These are phyloP conservation scores for Andrena chrysosceles DNA, from an alignment of 2,888 invertebrate genomes.

Conservation along the genomic window DNA sequence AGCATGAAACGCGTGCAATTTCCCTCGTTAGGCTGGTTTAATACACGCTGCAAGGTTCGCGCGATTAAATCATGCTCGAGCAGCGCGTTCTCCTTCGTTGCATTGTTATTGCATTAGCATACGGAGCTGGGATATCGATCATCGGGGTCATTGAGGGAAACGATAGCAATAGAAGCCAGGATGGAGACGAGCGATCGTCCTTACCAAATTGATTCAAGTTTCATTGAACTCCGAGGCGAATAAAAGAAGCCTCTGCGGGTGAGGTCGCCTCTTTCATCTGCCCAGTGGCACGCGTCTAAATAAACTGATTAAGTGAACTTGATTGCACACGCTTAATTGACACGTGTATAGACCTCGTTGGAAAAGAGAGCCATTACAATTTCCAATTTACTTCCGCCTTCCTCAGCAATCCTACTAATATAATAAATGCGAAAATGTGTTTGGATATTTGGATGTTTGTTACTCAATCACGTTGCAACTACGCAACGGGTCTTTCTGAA, in stretches of 20 bases:
- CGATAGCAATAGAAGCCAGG: not conserved
- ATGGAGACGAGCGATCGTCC: not conserved
- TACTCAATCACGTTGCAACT: too few relatives aligned
- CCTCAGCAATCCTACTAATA: not conserved
- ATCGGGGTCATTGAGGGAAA: not conserved
- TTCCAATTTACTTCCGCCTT: too few relatives aligned
- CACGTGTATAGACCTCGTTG: not conserved
- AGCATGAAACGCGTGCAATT: conserved; percentile 36
- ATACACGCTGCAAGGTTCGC: not conserved
- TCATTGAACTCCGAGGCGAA: conserved; percentile 32
- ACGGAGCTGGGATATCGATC: not conserved
- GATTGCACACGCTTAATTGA: conserved; percentile 28
- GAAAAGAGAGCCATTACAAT: not conserved
- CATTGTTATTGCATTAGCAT: not conserved
- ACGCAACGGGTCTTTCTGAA: too few relatives aligned
- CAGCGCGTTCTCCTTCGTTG: conserved; percentile 3
- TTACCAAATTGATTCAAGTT: conserved; percentile 35
- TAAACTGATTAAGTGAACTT: conserved; percentile 21
- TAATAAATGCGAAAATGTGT: too few relatives aligned
- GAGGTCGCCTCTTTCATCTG: conserved; percentile 5
- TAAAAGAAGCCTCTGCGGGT: conserved; percentile 12
- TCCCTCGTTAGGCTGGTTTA: conserved; percentile 18
- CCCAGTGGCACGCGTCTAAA: conserved; percentile 7
- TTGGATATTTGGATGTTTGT: too few relatives aligned
- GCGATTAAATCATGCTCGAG: conserved; percentile 34